phyloP scores from a whole-genome alignment of 2,113 vertebrate genomes.

The Tautogolabrus adspersus region DNA sequence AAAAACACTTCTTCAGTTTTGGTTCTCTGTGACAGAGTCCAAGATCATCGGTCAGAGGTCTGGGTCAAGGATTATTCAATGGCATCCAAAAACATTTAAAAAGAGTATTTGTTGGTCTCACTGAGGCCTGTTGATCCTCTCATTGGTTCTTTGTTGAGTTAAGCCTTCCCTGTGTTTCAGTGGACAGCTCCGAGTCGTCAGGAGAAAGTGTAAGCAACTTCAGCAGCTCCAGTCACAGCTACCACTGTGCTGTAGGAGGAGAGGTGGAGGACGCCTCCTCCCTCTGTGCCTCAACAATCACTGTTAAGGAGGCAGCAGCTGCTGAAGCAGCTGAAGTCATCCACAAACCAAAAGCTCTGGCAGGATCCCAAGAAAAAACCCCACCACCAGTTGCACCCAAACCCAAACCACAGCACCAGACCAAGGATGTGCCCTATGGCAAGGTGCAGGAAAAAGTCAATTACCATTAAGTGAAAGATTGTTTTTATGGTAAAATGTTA shows the following conservation, averaged over 20 bases:
- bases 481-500: constrained; percentile 1
- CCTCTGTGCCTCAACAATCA: constrained; percentile 46
- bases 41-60: constrained; percentile 7
- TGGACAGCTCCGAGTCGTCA: constrained; percentile 84
- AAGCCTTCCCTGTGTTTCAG: constrained; percentile 61
- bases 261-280: constrained; percentile 75
- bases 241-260: constrained; percentile 72
- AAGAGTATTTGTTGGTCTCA: too few relatives aligned
- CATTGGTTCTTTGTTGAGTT: too few relatives aligned
- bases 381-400: constrained; percentile 45
- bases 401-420: constrained; percentile 39
- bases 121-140: too few relatives aligned
- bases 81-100: neutral
- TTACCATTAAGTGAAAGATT: neutral
- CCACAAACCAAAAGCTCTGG: constrained; percentile 30
- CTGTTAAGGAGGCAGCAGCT: constrained; percentile 45
- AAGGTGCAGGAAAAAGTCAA: constrained; percentile 49
- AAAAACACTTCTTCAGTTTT: neutral
- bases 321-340: constrained; percentile 15
- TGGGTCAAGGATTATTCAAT: neutral
- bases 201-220: constrained; percentile 83
- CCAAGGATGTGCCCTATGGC: constrained; percentile 27
- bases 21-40: neutral
- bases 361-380: constrained; percentile 23
- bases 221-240: constrained; percentile 82